Percentiles rank a stretch among this genome's conserved stretches.
phyloP scores from a whole-genome alignment of 2,797 vertebrate genomes.

The Microctenopoma steveboyesi region DNA sequence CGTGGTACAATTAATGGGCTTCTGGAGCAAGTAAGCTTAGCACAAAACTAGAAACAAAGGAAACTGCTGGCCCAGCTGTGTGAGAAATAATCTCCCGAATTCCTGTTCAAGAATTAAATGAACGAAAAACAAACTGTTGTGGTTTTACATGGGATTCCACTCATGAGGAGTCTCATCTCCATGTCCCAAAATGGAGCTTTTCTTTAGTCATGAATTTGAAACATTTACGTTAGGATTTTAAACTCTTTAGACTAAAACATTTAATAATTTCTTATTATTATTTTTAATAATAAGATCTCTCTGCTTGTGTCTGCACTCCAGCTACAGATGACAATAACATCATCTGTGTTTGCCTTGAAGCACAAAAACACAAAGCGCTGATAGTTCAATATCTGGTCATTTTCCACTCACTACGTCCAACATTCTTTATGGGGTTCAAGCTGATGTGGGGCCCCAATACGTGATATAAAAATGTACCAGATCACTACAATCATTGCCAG shows the following conservation, averaged over 20 bases:
- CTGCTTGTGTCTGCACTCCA: constrained; percentile 7
- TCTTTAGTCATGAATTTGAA: not conserved
- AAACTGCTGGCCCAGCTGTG: too few species aligned
- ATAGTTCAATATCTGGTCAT: not conserved
- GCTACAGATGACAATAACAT: constrained; percentile 46
- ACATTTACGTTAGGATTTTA: not conserved
- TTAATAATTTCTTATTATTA: too few species aligned
- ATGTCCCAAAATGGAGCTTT: constrained; percentile 1
- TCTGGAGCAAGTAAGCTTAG: too few species aligned
- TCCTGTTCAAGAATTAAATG: too few species aligned
- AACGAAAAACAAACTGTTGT: not conserved
- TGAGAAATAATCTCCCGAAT: too few species aligned
- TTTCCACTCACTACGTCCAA: constrained; percentile 27
- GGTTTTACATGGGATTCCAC: not conserved
- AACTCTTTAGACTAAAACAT: too few species aligned
- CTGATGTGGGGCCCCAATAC: constrained; percentile 29
- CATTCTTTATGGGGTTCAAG: constrained; percentile 36
- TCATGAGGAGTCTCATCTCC: not conserved
- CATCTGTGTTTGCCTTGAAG: constrained; percentile 31
- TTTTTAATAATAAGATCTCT: not conserved
- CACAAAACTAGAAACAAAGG: too few species aligned
- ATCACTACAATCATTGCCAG: not conserved
- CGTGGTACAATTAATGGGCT: too few species aligned
- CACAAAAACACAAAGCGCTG: constrained; percentile 17
- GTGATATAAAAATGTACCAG: constrained; percentile 10